phyloP scores from a whole-genome alignment of 2,797 vertebrate genomes.

The Glossophaga mutica region DNA sequence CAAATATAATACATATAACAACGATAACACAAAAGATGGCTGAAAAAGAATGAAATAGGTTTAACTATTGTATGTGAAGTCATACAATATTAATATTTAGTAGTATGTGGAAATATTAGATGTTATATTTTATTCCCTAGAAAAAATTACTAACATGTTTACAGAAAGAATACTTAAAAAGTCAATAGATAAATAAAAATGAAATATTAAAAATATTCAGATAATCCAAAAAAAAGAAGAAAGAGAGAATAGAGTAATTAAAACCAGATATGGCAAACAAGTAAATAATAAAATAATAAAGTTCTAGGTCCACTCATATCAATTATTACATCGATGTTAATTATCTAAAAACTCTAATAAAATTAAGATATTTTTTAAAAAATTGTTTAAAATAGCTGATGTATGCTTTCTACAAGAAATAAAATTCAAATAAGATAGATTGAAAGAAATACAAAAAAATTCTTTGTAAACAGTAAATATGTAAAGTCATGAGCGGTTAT shows the following conservation, averaged over 20 bases:
- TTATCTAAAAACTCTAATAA: background rate
- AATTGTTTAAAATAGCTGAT: background rate
- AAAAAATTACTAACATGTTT: background rate
- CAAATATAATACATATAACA: background rate
- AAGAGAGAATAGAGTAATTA: background rate
- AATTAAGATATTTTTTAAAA: background rate
- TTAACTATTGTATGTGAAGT: background rate
- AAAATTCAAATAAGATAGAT: background rate
- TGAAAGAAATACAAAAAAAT: background rate
- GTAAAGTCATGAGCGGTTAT: background rate
- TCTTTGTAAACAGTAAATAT: background rate
- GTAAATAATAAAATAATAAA: background rate
- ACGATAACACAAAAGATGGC: background rate
- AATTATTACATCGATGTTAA: background rate
- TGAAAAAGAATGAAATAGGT: background rate
- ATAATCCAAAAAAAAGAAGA: background rate
- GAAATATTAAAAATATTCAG: background rate
- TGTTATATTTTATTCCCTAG: background rate
- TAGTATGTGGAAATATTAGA: background rate
- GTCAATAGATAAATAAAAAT: background rate
- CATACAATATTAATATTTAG: background rate
- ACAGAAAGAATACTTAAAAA: background rate
- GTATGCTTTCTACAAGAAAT: background rate
- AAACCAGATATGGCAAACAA: background rate
- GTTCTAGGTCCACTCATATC: background rate